Conservation (phyloP, 2,888 invertebrate genomes). For the Pollenia amentaria region DNA sequence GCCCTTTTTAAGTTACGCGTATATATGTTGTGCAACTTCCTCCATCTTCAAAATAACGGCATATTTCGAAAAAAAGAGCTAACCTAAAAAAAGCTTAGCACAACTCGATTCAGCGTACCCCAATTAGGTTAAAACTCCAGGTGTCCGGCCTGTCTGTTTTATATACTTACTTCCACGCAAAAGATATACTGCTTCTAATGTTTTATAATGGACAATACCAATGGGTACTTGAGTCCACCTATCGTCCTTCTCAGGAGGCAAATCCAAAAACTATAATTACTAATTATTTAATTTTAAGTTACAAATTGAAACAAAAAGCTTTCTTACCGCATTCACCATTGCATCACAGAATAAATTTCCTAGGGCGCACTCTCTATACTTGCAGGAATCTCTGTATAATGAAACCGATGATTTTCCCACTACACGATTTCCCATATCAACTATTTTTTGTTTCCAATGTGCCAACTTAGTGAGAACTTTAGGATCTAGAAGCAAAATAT, state of each 20-base stretch:
- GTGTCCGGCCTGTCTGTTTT: no score
- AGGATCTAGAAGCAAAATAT: conserved; percentile 85
- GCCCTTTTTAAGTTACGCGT: no score
- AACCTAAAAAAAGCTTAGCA: no score
- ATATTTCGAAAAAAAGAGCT: no score
- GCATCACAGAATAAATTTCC: conserved; percentile 91
- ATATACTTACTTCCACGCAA: conserved; percentile 86
- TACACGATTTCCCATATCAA: conserved; percentile 85
- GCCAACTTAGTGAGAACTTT: conserved; percentile 86
- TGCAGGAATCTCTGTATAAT: conserved; percentile 86
- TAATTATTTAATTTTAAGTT: no score
- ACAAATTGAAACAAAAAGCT: no score
- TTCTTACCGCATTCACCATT: conserved; percentile 87
- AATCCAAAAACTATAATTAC: conserved; percentile 76
- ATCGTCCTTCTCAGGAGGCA: conserved; percentile 80
- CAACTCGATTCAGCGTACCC: no score
- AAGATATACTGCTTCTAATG: conserved; percentile 89
- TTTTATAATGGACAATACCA: conserved; percentile 86
- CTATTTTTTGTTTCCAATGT: conserved; percentile 87
- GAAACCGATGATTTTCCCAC: conserved; percentile 87
- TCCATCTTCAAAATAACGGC: no score
- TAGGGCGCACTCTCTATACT: conserved; percentile 89
- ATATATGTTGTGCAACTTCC: no score
- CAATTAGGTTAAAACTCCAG: no score
- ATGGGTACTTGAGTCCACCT: conserved; percentile 89